Percentiles rank a stretch among this genome's conserved stretches.
Conservation (phyloP, 2,888 invertebrate genomes). For the Drosophila mercatorum region DNA sequence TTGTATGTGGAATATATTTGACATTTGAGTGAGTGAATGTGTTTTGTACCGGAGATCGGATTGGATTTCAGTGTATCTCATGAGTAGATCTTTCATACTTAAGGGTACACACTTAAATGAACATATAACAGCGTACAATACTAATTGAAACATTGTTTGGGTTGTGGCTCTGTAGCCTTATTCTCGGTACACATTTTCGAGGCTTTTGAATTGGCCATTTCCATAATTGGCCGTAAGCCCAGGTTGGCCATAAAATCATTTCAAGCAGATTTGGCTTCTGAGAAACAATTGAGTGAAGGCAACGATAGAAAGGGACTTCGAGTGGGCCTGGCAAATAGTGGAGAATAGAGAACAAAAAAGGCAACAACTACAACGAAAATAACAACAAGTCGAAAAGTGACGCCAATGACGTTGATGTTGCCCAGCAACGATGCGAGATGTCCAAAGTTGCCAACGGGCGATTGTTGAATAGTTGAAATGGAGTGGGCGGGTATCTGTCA, state of each 20-base stretch:
- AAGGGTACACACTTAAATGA: too few species aligned
- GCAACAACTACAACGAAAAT: neutral
- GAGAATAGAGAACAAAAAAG: neutral
- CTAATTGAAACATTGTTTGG: too few species aligned
- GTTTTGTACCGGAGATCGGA: too few species aligned
- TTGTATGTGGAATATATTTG: too few species aligned
- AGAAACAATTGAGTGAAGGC: slow-evolving; percentile 25
- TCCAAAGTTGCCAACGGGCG: slow-evolving; percentile 50
- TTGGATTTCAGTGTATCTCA: too few species aligned
- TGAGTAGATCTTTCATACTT: too few species aligned
- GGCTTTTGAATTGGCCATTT: slow-evolving; percentile 4
- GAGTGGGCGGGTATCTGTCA: slow-evolving; percentile 21
- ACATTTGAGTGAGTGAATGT: too few species aligned
- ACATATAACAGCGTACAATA: too few species aligned
- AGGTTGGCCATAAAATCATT: slow-evolving; percentile 24
- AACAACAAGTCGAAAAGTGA: slow-evolving; percentile 15
- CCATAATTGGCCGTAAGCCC: slow-evolving; percentile 28
- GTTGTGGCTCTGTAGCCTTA: neutral
- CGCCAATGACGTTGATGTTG: slow-evolving; percentile 29
- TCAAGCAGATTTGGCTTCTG: slow-evolving; percentile 32
- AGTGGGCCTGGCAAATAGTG: slow-evolving; percentile 20
- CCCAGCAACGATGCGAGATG: slow-evolving; percentile 31
- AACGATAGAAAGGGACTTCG: slow-evolving; percentile 4
- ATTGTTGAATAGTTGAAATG: slow-evolving; percentile 19
- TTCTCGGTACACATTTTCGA: slow-evolving; percentile 2